Evolutionary conservation across 1,140 invertebrate genomes (phyloP).

Genomic region (Formica selysi): DNA sequence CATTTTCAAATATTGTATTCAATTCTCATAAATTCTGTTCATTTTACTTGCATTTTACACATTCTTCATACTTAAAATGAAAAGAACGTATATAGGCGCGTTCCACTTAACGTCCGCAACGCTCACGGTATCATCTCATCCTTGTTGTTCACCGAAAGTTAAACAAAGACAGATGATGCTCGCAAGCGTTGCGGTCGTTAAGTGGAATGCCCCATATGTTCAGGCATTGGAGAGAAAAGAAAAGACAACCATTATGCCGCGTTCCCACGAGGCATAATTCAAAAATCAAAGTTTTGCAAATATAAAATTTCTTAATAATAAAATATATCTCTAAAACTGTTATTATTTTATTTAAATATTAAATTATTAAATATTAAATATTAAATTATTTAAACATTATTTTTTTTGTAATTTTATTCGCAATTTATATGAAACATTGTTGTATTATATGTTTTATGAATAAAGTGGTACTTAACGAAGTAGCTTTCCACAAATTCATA

Average conservation of each 20-base stretch:
- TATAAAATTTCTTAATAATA: background rate
- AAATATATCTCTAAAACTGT: background rate
- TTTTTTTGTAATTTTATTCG: background rate
- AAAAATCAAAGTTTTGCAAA: constrained; percentile 6
- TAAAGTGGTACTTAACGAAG: background rate
- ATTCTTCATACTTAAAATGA: no score
- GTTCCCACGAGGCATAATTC: background rate
- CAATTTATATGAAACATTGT: background rate
- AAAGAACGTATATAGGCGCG: no score
- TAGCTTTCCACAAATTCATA: background rate
- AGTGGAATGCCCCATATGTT: no score
- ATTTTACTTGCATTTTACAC: no score
- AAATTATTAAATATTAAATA: background rate
- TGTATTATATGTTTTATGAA: background rate
- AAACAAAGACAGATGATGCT: no score
- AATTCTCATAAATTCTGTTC: no score
- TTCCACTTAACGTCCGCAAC: no score
- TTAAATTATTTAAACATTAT: background rate
- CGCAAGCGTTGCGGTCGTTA: no score
- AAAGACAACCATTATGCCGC: background rate
- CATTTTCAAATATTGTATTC: no score
- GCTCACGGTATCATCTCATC: no score
- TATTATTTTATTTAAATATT: background rate
- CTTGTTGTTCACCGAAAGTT: no score
- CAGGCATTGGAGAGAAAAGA: no score